Evolutionary conservation across 2,888 invertebrate species (phyloP).

Genomic region (Drosophila pullipes): DNA sequence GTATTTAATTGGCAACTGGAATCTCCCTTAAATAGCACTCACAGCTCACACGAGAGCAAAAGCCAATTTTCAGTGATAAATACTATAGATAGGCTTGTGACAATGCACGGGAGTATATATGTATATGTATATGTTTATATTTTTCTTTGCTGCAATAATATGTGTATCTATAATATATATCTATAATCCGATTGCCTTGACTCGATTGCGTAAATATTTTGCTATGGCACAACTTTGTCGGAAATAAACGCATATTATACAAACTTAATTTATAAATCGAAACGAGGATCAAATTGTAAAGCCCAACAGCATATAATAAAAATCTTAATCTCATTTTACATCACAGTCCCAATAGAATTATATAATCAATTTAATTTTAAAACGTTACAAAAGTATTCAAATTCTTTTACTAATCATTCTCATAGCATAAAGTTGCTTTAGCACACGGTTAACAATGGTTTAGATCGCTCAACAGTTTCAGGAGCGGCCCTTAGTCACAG

Average conservation of each 20-base stretch:
- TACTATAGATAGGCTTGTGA: not conserved
- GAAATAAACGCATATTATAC: not conserved
- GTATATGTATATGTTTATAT: not conserved
- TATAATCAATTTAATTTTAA: not conserved
- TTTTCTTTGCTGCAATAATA: not conserved
- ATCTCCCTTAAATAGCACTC: constrained; percentile 9
- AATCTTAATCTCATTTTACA: not conserved
- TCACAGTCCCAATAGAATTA: not conserved
- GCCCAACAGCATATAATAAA: not conserved
- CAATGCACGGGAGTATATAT: not conserved
- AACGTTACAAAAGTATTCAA: no score
- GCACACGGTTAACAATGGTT: constrained; percentile 2
- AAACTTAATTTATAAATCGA: not conserved
- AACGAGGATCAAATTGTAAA: not conserved
- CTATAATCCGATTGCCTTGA: not conserved
- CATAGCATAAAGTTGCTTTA: no score
- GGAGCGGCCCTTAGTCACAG: not conserved
- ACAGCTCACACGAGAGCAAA: constrained; percentile 1
- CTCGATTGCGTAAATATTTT: not conserved
- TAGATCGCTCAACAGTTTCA: constrained; percentile 4
- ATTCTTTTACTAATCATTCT: not conserved
- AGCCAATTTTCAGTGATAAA: constrained; percentile 17
- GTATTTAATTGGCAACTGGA: constrained; percentile 23
- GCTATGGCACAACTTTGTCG: not conserved
- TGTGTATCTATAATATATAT: not conserved